Conservation (phyloP, 2,888 invertebrate genomes). For the Drosophila maculinotata region DNA sequence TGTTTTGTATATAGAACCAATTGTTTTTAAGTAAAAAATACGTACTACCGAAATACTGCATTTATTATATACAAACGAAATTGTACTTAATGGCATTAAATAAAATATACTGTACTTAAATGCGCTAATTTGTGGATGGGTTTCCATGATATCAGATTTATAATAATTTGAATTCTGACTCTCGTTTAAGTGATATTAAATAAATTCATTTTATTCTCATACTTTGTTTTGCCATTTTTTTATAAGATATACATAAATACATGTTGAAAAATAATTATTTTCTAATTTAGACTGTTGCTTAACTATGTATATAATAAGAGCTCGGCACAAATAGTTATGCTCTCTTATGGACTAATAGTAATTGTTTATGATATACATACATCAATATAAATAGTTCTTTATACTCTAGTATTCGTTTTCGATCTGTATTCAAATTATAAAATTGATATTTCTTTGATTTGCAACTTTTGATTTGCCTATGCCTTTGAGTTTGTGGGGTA, state of each 20-base stretch:
- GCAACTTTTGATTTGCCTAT: slow-evolving; percentile 37
- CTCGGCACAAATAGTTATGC: slow-evolving; percentile 71
- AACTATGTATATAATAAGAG: slow-evolving; percentile 48
- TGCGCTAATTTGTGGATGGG: background rate
- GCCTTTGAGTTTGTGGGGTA: background rate
- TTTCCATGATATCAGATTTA: no score
- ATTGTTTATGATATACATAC: slow-evolving; percentile 43
- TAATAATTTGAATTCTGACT: no score
- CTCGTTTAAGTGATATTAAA: slow-evolving; percentile 13
- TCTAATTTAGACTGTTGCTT: slow-evolving; percentile 43
- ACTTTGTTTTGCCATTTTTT: slow-evolving; percentile 15
- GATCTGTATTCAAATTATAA: slow-evolving; percentile 55
- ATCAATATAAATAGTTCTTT: slow-evolving; percentile 42
- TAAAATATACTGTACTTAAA: slow-evolving; percentile 58
- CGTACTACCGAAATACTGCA: slow-evolving; percentile 46
- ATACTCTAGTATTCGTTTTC: slow-evolving; percentile 34
- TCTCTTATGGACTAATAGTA: slow-evolving; percentile 68
- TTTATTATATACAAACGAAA: slow-evolving; percentile 51
- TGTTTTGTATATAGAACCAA: slow-evolving; percentile 61
- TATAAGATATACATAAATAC: slow-evolving; percentile 43
- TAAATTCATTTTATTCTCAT: slow-evolving; percentile 18
- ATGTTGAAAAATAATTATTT: slow-evolving; percentile 52
- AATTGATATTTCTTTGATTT: slow-evolving; percentile 42
- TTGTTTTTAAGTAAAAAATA: slow-evolving; percentile 35
- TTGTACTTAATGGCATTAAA: slow-evolving; percentile 52